Base-by-base conservation (phyloP, 2,113 vertebrate species). In the Pogonocichla stellata region DNA sequence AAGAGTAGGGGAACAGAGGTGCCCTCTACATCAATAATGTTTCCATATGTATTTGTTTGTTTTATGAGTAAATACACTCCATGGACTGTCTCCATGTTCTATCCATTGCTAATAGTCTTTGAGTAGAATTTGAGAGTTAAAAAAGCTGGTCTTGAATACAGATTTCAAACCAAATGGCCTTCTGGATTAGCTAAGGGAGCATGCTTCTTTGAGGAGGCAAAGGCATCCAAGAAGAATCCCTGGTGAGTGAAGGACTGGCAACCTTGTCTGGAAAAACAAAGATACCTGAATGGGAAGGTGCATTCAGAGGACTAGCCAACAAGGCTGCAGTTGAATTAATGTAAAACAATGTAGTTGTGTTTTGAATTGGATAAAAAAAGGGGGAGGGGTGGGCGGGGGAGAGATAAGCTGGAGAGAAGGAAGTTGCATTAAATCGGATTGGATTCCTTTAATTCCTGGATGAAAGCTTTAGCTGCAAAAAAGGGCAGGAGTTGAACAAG, bases 381-480 rank as follows among this genome's bases (percentile, higher is more conserved):
- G 23, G 18, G 9, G 38, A 38, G 9, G 9, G 12, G 5, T 15
- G 9, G 58, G 33, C 9, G 19, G 43, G 64, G 42, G 70, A 67
- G 71, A 77, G 48, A 80, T 45, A 80, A 95, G 74, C 85, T 80
- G 56, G 60, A 86, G 88, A 86, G 60, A 90, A 80, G 67, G 82
- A 95, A 86, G 82, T 83, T 5, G 0, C 42, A 64, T 88, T 94
- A 95, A 96, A 86, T 93, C 4, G 82, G 92, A 96, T 96, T 4
- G 5, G 69, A 60, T 94, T 85, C 57, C 14, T 78, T 93, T 96
- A 94, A 96, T 90, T 96, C 93, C 94, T 92, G 82, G 61, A 93
- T 95, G 79, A 97, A 94, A 94, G 93, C 92, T 92, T 80, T 90
- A 86, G 81, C 79, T 82, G 34, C 67, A 42, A 36, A 80, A 90